Base-by-base conservation (phyloP, 2,113 vertebrate genomes). In the Platanista minor region DNA sequence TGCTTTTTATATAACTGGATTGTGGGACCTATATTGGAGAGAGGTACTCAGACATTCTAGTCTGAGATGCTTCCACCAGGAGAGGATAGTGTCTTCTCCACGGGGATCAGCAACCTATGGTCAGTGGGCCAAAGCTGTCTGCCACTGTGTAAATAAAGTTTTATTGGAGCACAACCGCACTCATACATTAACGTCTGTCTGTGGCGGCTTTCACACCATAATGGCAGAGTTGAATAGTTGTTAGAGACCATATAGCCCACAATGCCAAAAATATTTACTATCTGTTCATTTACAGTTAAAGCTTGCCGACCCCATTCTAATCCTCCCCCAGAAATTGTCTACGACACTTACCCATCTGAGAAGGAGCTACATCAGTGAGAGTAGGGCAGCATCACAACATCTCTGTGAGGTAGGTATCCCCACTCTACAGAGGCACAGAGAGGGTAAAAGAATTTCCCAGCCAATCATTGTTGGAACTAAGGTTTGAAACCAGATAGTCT, bases 61-160 rank as follows among this genome's bases (percentile, higher is more conserved):
- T 41, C 10, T 74, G 62, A 89, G 54, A 91, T 87, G 11, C 20
- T 14, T 78, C 96, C 96, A 94, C 92, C 36, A 94, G 94, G 67
- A 29, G 18, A 1, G 4, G 33, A 25, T 0, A 21, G 8, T 1
- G 0, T 66, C 17, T 39, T 88, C 20, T 25, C 33, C 21, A 2
- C 29, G 11, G 9, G 5, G 12, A 12, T 52, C 33, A 52, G 54
- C n/a, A n/a, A 2, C 31, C 52, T 46, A 0, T 0, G 5, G 6
- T 8, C 66, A 3, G 57, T 4, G 43, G 27, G 12, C 52, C 29
- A 46, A 49, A 62, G n/a, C 77, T 23, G 52, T 39, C 12, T 43
- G 66, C 11, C 2, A 3, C 33, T 15, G 4, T 21, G 23, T 64
- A 54, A 52, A 62, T 27, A 78, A 75, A 72, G 84, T 46, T 72